Base-by-base conservation (phyloP, 2,888 invertebrate species). In the Conchocele bisecta region DNA sequence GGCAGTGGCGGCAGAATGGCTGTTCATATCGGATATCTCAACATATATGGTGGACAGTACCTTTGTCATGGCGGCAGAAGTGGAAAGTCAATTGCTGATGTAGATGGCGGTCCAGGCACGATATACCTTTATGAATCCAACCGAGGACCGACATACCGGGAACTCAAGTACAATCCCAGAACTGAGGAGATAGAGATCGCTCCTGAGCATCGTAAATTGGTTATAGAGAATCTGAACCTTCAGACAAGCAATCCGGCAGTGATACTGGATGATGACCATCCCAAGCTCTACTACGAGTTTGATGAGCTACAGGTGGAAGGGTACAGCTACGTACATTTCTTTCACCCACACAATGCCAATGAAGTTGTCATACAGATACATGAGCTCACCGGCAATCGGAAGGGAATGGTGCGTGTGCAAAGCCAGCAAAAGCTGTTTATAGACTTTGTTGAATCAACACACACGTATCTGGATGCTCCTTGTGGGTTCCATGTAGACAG, bases 1-100 rank as follows among this genome's bases (percentile, higher is more conserved):
- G 86, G 86, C 1, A 78, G 83, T 66, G 86, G 86, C 17, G 86
- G 86, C 0, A 71, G 86, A 64, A 85, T 86, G 28, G 83, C 81
- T 11, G 63, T 76, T 17, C 83, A 81, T 56, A 75, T 86, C 24
- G 79, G 66, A 1, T 81, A 61, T 53, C 50, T 63, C 13, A 86
- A 85, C 61, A 65, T 44, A 17, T 86, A 74, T 75, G 82, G 80
- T 35, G 86, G 86, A 7, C 22, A 59, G n/a, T 86, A 85, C 60
- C 54, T 75, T 5, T 67, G 76, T 17, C 69, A 73, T 57, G 86
- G 86, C 11, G 86, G 86, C 11, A 2, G 7, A 9, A 72, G 75
- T 20, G 71, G 74, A 9, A 39, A 65, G 13, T 20, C 53, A 28
- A 56, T 28, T 26, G 41, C 66, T n/a, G 41, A 58, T n/a, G 58